Evolutionary conservation across 2,888 invertebrate species (phyloP), one percentile per base, ranked within the genome.

Genomic region (Synergus itoensis): DNA sequence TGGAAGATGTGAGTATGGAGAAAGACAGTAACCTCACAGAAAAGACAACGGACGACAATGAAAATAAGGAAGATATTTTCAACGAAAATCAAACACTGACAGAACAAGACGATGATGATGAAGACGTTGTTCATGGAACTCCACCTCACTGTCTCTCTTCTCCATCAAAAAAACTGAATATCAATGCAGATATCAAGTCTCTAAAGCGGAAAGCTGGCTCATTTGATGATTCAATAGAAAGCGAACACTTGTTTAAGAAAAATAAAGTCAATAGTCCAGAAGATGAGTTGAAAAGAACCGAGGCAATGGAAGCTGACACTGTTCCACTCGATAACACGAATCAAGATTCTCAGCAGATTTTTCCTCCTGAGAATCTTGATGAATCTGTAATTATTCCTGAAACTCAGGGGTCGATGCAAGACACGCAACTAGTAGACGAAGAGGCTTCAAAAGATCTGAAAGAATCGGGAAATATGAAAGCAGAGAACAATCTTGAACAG

Each of bases 71-170:
- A 11, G 77, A 21, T 4, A 57, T 18, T 53, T 60, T 60, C 4
- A 69, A 65, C 36, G 53, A 67, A 12, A 18, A 73, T n/a, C 48
- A 73, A 53, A 48, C 53, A 73, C 16, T 53, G 16, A n/a, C 1
- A 40, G 73, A 48, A 11, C 73, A 28, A 28, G 28, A 18, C 7
- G 67, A 65, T 14, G 78, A 67, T 8, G 81, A 82, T 43, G 82
- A 80, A 7, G 82, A 82, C 5, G 40, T 79, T n/a, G 79, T 82
- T 18, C 78, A 65, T 14, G 82, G 82, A 12, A 82, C 77, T 28
- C 81, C 81, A 16, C 81, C 79, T n/a, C 64, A 63, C 7, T 40
- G 18, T 62, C 60, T 43, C 12, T 60, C 36, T 18, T 41, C 62
- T 14, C 62, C 62, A 43, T 76, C 60, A 14, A 76, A 76, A 62